Evolutionary conservation across 64 coral and sea anemone species (phyloP), one percentile per base, ranked within the genome.

Genomic region (Actinia tenebrosa): DNA sequence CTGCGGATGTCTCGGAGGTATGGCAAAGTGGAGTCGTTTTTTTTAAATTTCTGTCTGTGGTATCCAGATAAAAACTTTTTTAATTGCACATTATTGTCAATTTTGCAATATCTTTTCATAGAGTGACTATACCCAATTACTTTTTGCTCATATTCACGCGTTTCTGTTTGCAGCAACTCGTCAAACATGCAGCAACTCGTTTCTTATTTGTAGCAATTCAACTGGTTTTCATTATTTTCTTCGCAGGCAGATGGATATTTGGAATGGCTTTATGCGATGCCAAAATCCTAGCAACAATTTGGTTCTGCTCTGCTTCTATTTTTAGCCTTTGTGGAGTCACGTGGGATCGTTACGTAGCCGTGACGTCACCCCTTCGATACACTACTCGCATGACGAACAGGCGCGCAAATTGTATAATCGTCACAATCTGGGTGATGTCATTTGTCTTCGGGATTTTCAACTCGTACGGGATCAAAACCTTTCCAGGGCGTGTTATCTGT

Each of bases 291-390:
- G 56, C 83, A 11, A 61, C 17, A 10, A 3, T 64, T 42, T 85
- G 83, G 83, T 85, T 85, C 83, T 26, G n/a, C 15, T n/a, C 3
- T 16, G 83, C 83, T 10, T 85, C 83, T 3, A 85, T 85, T 37
- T 62, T 85, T 3, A 62, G 60, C 56, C 83, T 85, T n/a, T 85
- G 83, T 13, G 83, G 44, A 62, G 83, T 85, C 83, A 85, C 83
- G 83, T 85, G 83, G 83, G 83, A 85, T 64, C 83, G 83, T 16
- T 85, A 85, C 83, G 83, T 85, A 2, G 83, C 83, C 25, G 53
- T 85, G 56, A 85, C 50, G 60, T 61, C 83, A 85, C 83, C 83
- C 1, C 60, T 85, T 54, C 83, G 30, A 10, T 85, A 85, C 30
- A 16, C 5, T 13, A 15, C 25, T 16, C 83, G 83, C 43, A 85